phyloP scores from a whole-genome alignment of 1,140 invertebrate species.

The Streblospio benedicti region DNA sequence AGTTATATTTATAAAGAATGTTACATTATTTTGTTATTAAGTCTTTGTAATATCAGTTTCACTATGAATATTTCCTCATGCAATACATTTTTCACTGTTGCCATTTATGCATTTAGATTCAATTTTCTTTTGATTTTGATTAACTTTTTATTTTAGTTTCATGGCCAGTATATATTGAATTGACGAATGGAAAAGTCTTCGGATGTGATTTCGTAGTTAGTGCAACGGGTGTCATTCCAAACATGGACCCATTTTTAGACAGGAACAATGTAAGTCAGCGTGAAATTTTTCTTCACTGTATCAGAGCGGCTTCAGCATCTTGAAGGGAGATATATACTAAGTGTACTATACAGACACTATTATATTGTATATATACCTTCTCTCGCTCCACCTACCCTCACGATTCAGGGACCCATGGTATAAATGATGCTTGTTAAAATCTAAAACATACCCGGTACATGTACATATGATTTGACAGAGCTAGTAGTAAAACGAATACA shows the following conservation, averaged over 20 bases:
- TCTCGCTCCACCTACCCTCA: neutral
- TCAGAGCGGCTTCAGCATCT: too few species aligned
- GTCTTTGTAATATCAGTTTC: too few species aligned
- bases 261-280: conserved; percentile 38
- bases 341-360: too few species aligned
- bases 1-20: neutral
- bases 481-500: too few species aligned
- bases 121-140: neutral
- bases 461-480: neutral
- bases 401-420: too few species aligned
- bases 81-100: neutral
- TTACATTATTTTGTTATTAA: neutral
- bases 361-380: neutral
- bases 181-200: conserved; percentile 66
- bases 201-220: conserved; percentile 88
- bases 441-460: too few species aligned
- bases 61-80: too few species aligned
- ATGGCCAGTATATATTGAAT: conserved; percentile 64
- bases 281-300: too few species aligned
- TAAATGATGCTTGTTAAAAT: too few species aligned
- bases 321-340: too few species aligned
- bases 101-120: neutral
- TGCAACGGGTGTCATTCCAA: conserved; percentile 84
- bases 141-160: conserved; percentile 11
- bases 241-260: conserved; percentile 39